Conservation (phyloP, 2,888 invertebrate genomes). For the Steinernema scapterisci region DNA sequence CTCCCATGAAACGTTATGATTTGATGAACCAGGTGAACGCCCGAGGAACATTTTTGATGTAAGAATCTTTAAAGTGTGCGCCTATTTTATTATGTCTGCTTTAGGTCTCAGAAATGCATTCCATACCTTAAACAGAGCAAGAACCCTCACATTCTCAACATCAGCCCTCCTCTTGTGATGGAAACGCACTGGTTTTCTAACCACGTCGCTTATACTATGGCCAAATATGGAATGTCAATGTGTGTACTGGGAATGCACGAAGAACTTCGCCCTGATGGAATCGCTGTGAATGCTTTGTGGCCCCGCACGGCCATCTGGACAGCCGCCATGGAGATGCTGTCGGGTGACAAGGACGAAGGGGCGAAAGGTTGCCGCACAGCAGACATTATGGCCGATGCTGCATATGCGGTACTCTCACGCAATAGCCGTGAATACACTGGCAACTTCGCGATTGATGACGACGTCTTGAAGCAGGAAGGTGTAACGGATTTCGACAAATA, state of each 20-base stretch:
- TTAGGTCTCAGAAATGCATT: constrained; percentile 84
- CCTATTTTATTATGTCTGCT: not conserved
- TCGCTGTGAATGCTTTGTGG: constrained; percentile 95
- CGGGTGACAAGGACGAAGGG: constrained; percentile 68
- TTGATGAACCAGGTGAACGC: constrained; percentile 93
- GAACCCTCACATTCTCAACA: constrained; percentile 92
- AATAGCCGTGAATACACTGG: constrained; percentile 72
- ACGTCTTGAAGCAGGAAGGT: constrained; percentile 80
- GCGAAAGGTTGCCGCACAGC: constrained; percentile 77
- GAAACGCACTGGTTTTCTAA: constrained; percentile 79
- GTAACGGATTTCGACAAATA: constrained; percentile 83
- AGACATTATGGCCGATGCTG: constrained; percentile 87
- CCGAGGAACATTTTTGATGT: constrained; percentile 91
- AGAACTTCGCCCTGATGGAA: constrained; percentile 81
- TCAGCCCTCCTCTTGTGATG: constrained; percentile 91
- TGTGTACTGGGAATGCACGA: constrained; percentile 87
- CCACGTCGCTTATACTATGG: constrained; percentile 85
- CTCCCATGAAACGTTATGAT: constrained; percentile 94
- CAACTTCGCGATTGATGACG: constrained; percentile 89
- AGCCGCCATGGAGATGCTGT: constrained; percentile 77
- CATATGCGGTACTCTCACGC: constrained; percentile 78
- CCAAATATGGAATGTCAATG: constrained; percentile 90
- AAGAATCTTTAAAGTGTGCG: too few species aligned
- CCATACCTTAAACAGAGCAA: constrained; percentile 82
- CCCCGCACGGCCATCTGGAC: constrained; percentile 76